Conservation (phyloP, 2,113 vertebrate genomes). For the Himantopus leucocephalus region DNA sequence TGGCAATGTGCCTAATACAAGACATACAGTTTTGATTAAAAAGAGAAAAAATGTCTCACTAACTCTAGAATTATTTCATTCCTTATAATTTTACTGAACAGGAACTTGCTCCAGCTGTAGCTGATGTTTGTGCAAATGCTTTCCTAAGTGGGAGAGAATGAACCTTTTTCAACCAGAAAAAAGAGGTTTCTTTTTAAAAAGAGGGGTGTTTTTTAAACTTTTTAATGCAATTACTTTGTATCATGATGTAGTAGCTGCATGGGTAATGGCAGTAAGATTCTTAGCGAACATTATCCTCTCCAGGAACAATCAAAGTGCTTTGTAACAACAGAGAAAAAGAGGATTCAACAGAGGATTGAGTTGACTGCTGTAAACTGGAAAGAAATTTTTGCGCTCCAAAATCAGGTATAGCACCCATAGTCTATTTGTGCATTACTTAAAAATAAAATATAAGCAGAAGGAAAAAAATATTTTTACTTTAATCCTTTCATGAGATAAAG, state of each 20-base stretch:
- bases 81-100: not conserved
- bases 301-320: not conserved
- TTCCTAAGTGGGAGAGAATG: not conserved
- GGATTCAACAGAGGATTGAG: not conserved
- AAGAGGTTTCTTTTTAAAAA: not conserved
- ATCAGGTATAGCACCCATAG: not conserved
- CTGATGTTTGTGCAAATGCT: not conserved
- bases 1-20: not conserved
- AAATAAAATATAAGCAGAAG: not conserved
- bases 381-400: not conserved
- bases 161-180: not conserved
- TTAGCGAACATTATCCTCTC: not conserved
- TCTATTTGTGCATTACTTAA: not conserved
- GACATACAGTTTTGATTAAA: not conserved
- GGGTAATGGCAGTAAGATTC: not conserved
- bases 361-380: not conserved
- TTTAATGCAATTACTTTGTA: not conserved
- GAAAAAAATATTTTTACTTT: not conserved
- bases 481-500: not conserved
- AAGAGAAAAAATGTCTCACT: not conserved
- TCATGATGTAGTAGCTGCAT: not conserved
- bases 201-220: not conserved
- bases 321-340: not conserved
- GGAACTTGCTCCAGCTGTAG: not conserved
- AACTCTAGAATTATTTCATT: not conserved